A percentile compares a stretch with the other conserved stretches of the same genome.
Conservation (phyloP, 2,797 vertebrate genomes). For the Lerista edwardsae region DNA sequence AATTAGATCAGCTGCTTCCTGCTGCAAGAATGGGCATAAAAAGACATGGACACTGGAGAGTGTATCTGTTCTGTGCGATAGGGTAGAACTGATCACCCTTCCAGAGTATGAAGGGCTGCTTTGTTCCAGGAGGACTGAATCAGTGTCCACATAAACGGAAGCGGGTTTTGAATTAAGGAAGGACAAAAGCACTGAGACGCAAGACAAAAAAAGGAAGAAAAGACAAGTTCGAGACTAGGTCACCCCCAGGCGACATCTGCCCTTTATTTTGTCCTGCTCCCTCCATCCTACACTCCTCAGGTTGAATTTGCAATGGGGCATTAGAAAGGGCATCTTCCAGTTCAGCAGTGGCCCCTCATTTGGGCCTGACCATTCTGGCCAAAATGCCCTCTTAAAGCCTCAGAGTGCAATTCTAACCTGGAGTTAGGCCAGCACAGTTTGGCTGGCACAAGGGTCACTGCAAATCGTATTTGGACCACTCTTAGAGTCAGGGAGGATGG, state of each 20-base stretch:
- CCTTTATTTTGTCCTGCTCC: not conserved
- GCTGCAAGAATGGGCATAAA: not conserved
- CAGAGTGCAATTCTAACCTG: too few species aligned
- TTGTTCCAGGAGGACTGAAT: not conserved
- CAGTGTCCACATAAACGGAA: not conserved
- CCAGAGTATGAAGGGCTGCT: not conserved
- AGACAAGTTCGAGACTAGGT: not conserved
- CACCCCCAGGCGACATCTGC: not conserved
- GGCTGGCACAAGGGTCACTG: too few species aligned
- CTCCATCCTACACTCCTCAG: not conserved
- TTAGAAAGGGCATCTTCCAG: too few species aligned
- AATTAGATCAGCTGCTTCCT: conserved; percentile 18
- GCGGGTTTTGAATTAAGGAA: not conserved
- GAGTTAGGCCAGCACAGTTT: too few species aligned
- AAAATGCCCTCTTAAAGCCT: not conserved
- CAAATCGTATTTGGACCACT: too few species aligned
- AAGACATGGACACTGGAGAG: not conserved
- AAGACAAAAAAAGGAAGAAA: not conserved
- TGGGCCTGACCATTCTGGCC: not conserved
- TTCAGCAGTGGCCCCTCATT: not conserved
- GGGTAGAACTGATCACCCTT: not conserved
- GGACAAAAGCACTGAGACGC: not conserved
- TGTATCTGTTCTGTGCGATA: not conserved
- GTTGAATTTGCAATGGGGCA: not conserved
- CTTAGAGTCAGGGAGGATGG: too few species aligned